These are phyloP conservation scores for Diloba caeruleocephala DNA, from an alignment of 2,888 invertebrate genomes.

Conservation along the genomic window DNA sequence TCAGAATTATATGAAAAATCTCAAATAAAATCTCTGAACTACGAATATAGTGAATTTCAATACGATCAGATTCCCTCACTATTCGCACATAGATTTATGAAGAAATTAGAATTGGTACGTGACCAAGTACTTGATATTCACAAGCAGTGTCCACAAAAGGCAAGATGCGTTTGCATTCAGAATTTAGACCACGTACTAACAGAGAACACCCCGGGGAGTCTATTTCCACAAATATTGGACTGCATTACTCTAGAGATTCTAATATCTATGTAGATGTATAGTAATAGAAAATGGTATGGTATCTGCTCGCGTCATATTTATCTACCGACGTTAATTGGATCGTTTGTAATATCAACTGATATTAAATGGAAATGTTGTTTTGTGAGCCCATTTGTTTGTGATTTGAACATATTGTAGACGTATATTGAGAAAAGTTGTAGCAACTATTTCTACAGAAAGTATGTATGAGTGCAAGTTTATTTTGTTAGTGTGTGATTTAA, in stretches of 20 bases:
- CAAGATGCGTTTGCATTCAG: constrained; percentile 67
- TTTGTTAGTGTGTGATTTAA: no score
- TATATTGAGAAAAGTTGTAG: not conserved
- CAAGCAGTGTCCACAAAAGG: constrained; percentile 57
- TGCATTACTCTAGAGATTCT: constrained; percentile 70
- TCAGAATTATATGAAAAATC: constrained; percentile 17
- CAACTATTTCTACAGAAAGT: not conserved
- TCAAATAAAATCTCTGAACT: constrained; percentile 47
- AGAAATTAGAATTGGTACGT: constrained; percentile 74
- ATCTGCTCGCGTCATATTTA: constrained; percentile 31
- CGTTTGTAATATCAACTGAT: constrained; percentile 7
- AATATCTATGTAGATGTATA: constrained; percentile 55
- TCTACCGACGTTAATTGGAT: constrained; percentile 29
- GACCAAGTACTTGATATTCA: constrained; percentile 68
- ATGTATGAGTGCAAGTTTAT: not conserved
- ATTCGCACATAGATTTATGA: constrained; percentile 66
- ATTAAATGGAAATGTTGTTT: constrained; percentile 1
- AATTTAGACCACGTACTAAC: constrained; percentile 73
- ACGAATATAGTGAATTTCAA: constrained; percentile 54
- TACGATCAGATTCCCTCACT: constrained; percentile 51
- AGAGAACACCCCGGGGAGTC: constrained; percentile 70
- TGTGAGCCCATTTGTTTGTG: constrained; percentile 6
- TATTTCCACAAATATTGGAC: constrained; percentile 79
- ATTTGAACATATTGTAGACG: not conserved
- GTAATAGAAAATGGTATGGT: constrained; percentile 26